These are phyloP conservation scores for Nemotelus nigrinus DNA, from an alignment of 2,888 invertebrate genomes.

Conservation along the genomic window DNA sequence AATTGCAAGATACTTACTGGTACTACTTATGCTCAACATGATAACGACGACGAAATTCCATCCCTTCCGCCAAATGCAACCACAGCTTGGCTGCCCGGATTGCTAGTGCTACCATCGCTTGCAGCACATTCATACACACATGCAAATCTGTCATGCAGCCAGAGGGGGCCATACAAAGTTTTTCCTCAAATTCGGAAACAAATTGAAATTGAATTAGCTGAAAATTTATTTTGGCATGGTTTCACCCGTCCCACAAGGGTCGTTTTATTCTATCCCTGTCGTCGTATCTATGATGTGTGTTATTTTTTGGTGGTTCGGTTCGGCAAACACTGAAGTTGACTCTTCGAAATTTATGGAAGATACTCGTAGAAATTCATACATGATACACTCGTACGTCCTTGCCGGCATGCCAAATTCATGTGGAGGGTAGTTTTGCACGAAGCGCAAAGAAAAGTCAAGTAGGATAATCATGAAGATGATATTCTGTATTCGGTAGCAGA, in stretches of 20 bases:
- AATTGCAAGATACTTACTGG: slow-evolving; percentile 23
- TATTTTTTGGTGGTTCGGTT: not conserved
- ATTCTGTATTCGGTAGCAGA: slow-evolving; percentile 3
- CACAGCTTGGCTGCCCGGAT: not conserved
- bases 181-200: slow-evolving; percentile 47
- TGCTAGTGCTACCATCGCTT: slow-evolving; percentile 29
- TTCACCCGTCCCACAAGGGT: slow-evolving; percentile 42
- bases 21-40: slow-evolving; percentile 41
- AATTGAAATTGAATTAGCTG: slow-evolving; percentile 48
- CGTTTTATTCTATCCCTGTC: slow-evolving; percentile 24
- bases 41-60: not conserved
- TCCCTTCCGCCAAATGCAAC: not conserved
- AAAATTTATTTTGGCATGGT: slow-evolving; percentile 45
- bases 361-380: slow-evolving; percentile 30
- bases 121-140: not conserved
- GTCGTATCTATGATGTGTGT: not conserved
- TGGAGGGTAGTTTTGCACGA: slow-evolving; percentile 17
- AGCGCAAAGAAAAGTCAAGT: slow-evolving; percentile 1
- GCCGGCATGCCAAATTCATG: slow-evolving; percentile 1
- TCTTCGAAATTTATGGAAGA: slow-evolving; percentile 23
- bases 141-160: slow-evolving; percentile 22
- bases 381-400: not conserved
- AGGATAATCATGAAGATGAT: slow-evolving; percentile 34
- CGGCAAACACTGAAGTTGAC: slow-evolving; percentile 34
- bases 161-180: slow-evolving; percentile 41